phyloP scores from a whole-genome alignment of 30 jellyfish, hydroid and myxozoan species.

The Hydractinia echinata region DNA sequence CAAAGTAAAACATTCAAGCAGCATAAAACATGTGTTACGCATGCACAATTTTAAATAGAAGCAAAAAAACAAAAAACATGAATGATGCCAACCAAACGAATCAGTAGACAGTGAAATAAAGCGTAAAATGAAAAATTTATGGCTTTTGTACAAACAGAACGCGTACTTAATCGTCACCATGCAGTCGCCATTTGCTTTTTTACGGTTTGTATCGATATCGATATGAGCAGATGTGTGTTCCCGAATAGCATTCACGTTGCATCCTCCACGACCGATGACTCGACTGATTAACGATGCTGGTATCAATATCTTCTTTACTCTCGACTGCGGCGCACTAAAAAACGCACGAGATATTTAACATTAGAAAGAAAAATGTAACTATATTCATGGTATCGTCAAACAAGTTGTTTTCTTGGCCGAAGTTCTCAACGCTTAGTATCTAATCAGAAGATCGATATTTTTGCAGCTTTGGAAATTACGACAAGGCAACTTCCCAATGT shows the following conservation, averaged over 20 bases:
- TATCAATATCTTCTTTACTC: slow-evolving; percentile 79
- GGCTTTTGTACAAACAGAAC: neutral
- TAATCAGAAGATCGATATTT: neutral
- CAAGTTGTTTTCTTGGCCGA: no score
- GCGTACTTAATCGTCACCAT: slow-evolving; percentile 96
- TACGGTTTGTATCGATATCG: slow-evolving; percentile 93
- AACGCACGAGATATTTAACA: neutral
- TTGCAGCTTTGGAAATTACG: neutral
- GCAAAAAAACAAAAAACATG: slow-evolving; percentile 2
- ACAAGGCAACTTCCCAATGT: no score
- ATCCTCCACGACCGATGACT: slow-evolving; percentile 96
- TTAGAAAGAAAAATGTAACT: neutral
- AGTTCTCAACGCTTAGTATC: neutral
- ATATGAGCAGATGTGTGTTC: slow-evolving; percentile 89
- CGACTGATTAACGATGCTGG: slow-evolving; percentile 92
- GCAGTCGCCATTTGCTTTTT: slow-evolving; percentile 96
- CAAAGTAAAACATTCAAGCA: neutral
- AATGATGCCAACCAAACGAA: neutral
- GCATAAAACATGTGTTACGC: neutral
- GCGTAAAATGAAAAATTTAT: neutral
- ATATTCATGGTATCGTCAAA: neutral
- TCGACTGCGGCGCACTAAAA: slow-evolving; percentile 30
- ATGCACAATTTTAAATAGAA: neutral
- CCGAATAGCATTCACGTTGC: slow-evolving; percentile 91
- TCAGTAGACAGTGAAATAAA: neutral